Percentiles rank a stretch among this genome's conserved stretches.
These are phyloP conservation scores for Thunnus thynnus DNA, from an alignment of 2,113 vertebrate species.

Conservation along the genomic window DNA sequence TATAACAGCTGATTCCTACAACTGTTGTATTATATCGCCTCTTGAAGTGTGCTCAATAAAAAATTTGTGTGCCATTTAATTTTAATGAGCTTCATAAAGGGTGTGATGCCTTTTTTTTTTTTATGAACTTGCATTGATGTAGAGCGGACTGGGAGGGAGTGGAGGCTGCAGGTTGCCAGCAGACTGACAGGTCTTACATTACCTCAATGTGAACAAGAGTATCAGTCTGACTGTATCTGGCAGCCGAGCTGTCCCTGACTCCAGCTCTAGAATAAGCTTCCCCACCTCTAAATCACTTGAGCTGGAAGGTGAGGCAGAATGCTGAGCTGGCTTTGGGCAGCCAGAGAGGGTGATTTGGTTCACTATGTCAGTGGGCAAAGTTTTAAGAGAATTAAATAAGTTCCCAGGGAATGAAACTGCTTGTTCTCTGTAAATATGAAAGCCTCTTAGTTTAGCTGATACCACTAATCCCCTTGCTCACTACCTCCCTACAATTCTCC, in stretches of 20 bases:
- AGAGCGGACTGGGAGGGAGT: background rate
- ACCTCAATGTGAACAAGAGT: conserved; percentile 16
- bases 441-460: conserved; percentile 45
- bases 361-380: conserved; percentile 64
- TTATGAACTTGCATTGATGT: background rate
- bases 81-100: background rate
- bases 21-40: too few relatives aligned
- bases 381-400: conserved; percentile 43
- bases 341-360: conserved; percentile 27
- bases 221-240: conserved; percentile 8
- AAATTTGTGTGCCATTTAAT: background rate
- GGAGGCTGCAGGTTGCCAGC: background rate
- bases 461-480: conserved; percentile 31
- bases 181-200: background rate
- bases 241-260: conserved; percentile 10
- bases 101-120: background rate
- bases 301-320: conserved; percentile 26
- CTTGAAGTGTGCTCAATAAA: too few relatives aligned
- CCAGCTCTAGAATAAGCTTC: conserved; percentile 6
- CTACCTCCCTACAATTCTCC: background rate
- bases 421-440: conserved; percentile 44
- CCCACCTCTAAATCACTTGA: conserved; percentile 41
- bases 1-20: too few relatives aligned
- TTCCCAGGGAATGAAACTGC: conserved; percentile 41
- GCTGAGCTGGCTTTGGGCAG: conserved; percentile 24